Conservation (phyloP, 1,140 invertebrate genomes). For the Pseudomyrmex sp. region DNA sequence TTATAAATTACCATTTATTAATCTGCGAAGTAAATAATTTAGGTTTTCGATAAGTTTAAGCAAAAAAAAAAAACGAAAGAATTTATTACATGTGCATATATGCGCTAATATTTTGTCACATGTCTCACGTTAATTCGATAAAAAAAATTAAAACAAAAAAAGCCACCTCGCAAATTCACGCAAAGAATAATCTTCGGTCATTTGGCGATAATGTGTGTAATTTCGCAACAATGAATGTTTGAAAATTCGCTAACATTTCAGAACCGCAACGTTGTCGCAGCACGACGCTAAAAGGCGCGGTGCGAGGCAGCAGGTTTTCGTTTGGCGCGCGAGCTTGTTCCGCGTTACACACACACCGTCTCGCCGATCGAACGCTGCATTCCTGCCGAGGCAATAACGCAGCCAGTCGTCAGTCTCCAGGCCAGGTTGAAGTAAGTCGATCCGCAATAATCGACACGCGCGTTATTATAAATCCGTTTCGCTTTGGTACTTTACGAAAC, state of each 20-base stretch:
- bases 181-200: background rate
- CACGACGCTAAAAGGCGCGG: constrained; percentile 27
- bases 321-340: background rate
- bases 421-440: background rate
- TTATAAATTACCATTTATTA: too few relatives aligned
- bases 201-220: background rate
- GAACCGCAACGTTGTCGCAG: background rate
- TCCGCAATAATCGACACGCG: constrained; percentile 8
- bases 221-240: background rate
- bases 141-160: background rate
- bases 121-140: background rate
- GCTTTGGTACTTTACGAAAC: background rate
- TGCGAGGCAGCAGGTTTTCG: constrained; percentile 48
- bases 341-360: background rate
- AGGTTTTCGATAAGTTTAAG: too few relatives aligned
- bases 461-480: background rate
- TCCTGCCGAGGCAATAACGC: constrained; percentile 50
- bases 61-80: too few relatives aligned
- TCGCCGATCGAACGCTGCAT: constrained; percentile 41
- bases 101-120: too few relatives aligned
- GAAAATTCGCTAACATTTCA: background rate
- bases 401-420: constrained; percentile 24
- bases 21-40: too few relatives aligned
- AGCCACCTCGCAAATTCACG: background rate
- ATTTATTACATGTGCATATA: too few relatives aligned